Percentiles rank a stretch among this genome's conserved stretches.
These are phyloP conservation scores for Drosophila kurseongensis DNA, from an alignment of 1,140 invertebrate genomes.

Conservation along the genomic window DNA sequence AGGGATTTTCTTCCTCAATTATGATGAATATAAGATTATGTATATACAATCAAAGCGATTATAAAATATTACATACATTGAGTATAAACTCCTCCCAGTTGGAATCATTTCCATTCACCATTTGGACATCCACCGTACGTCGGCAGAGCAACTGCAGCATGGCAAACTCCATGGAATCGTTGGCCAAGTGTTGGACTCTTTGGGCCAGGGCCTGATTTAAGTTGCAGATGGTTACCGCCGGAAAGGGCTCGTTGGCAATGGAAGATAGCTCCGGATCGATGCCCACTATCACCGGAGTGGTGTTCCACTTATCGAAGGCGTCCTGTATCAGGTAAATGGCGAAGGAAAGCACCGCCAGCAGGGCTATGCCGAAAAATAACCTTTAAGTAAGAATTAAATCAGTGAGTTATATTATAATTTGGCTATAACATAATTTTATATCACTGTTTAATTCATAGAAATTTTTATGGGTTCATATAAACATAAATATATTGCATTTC, in stretches of 20 bases:
- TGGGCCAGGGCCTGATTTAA: slow-evolving; percentile 65
- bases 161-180: slow-evolving; percentile 35
- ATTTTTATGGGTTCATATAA: too few species aligned
- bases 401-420: not conserved
- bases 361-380: slow-evolving; percentile 67
- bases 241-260: slow-evolving; percentile 75
- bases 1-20: not conserved
- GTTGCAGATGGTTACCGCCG: slow-evolving; percentile 78
- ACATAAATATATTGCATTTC: too few species aligned
- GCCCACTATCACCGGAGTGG: slow-evolving; percentile 70
- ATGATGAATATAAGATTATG: too few species aligned
- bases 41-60: too few species aligned
- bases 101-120: slow-evolving; percentile 8
- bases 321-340: slow-evolving; percentile 67
- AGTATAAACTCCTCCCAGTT: slow-evolving; percentile 74
- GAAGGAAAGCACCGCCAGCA: slow-evolving; percentile 54
- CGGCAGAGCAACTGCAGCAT: slow-evolving; percentile 88
- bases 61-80: slow-evolving; percentile 44
- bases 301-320: slow-evolving; percentile 75
- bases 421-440: too few species aligned
- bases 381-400: slow-evolving; percentile 25
- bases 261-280: slow-evolving; percentile 72
- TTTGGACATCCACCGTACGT: slow-evolving; percentile 28
- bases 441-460: too few species aligned
- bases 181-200: slow-evolving; percentile 36